phyloP scores from a whole-genome alignment of 2,888 invertebrate species.

The Dynastes maya region DNA sequence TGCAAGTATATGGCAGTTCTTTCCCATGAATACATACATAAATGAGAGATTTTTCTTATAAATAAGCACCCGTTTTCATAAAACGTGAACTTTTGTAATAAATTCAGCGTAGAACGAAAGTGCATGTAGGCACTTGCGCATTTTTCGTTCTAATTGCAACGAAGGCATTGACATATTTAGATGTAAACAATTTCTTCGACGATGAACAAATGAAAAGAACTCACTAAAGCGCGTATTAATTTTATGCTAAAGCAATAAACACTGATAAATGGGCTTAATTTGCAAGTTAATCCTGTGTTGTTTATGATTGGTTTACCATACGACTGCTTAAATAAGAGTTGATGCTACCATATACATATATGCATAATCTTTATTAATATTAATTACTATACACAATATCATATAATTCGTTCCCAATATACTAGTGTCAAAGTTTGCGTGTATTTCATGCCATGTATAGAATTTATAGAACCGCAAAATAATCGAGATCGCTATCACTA shows the following conservation, averaged over 20 bases:
- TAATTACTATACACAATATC: neutral
- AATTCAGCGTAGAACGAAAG: conserved; percentile 9
- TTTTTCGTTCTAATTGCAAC: conserved; percentile 25
- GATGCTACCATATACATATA: conserved; percentile 9
- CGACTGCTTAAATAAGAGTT: neutral
- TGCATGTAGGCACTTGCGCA: neutral
- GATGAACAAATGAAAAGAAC: conserved; percentile 29
- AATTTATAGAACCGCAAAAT: conserved; percentile 12
- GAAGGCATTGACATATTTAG: conserved; percentile 32
- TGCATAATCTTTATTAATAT: conserved; percentile 18
- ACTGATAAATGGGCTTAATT: neutral
- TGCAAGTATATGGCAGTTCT: no score
- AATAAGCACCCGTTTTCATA: conserved; percentile 10
- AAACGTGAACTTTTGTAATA: conserved; percentile 18
- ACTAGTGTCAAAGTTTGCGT: neutral
- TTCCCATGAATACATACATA: neutral
- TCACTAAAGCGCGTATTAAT: neutral
- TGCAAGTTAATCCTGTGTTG: neutral
- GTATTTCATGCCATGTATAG: neutral
- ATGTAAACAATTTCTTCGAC: neutral
- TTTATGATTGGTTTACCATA: neutral
- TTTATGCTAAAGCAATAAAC: neutral
- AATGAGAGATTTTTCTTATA: conserved; percentile 8
- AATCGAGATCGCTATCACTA: conserved; percentile 20
- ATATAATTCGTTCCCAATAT: neutral